Evolutionary conservation across 2,888 invertebrate species (phyloP).

Genomic region (Chaetogeoica ovagalla): DNA sequence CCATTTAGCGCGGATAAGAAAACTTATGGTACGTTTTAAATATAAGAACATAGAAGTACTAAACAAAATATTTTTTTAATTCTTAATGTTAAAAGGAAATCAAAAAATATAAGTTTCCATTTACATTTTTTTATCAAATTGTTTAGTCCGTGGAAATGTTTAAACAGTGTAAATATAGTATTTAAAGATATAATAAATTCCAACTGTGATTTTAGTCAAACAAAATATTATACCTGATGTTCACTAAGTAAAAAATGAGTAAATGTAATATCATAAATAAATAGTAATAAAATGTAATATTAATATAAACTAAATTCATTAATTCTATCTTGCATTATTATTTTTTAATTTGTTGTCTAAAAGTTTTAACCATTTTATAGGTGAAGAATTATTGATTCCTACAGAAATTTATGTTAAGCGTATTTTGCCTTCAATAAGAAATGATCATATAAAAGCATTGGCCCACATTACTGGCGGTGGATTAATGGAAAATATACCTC

Average conservation of each 20-base stretch:
- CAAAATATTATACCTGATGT: no score
- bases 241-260: no score
- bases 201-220: no score
- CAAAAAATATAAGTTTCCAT: no score
- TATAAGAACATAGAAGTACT: not conserved
- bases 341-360: not conserved
- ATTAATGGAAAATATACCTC: slow-evolving; percentile 81
- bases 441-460: slow-evolving; percentile 72
- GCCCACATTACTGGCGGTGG: slow-evolving; percentile 97
- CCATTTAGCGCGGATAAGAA: slow-evolving; percentile 69
- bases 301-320: not conserved
- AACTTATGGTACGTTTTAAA: slow-evolving; percentile 65
- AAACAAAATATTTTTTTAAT: not conserved
- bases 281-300: no score
- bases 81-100: no score
- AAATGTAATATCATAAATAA: no score
- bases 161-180: no score
- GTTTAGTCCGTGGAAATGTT: no score
- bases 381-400: slow-evolving; percentile 79
- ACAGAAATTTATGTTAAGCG: slow-evolving; percentile 82
- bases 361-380: slow-evolving; percentile 60
- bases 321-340: not conserved
- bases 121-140: no score
- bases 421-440: slow-evolving; percentile 55
- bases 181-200: no score